Base-by-base conservation (phyloP, 92 coral and sea anemone species). In the Meandrina meandrites region DNA sequence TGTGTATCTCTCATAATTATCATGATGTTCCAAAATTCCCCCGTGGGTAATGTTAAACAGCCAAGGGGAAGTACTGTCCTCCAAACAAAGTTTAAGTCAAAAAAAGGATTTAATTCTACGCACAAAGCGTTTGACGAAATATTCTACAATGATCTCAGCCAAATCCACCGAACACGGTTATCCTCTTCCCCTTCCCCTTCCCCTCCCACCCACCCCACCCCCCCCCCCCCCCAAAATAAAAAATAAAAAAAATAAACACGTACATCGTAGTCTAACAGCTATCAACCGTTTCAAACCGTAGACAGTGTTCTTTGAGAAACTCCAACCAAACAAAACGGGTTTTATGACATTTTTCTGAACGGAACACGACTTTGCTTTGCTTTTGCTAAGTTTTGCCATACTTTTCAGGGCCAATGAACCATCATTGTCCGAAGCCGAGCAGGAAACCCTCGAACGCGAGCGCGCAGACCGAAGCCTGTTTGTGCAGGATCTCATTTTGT, bases 401-500 rank as follows among this genome's bases (percentile, higher is more conserved):
- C 57, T 40, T 64, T 73, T 34, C 60, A 97, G 99, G 68, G 96
- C 98, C 34, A 93, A 93, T 82, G 99, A 97, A 85, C 96, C 95
- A 6, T 93, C 95, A 56, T 84, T 97, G 76, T 91, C 96, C 28
- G 96, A 93, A 81, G 88, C 93, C 27, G 99, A 97, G 35, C 96
- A 95, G 79, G 95, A 93, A 70, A 90, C 84, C 32, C 90, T 97
- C 48, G 99, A 97, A 90, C 90, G 84, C 83, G 92, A 93, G 64
- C 91, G 99, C 40, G 98, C 96, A 50, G 96, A 95, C 82, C 91
- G 99, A 35, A 92, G 98, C 79, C 87, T 95, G 79, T 97, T 97
- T 88, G 99, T 97, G 24, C 99, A 97, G 92, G 99, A 97, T 92
- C 96, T 97, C 47, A 92, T 95, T 80, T 87, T 97, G 50, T 97